Conservation (phyloP, 2,797 vertebrate genomes). For the Pangasius sanitwongsei region DNA sequence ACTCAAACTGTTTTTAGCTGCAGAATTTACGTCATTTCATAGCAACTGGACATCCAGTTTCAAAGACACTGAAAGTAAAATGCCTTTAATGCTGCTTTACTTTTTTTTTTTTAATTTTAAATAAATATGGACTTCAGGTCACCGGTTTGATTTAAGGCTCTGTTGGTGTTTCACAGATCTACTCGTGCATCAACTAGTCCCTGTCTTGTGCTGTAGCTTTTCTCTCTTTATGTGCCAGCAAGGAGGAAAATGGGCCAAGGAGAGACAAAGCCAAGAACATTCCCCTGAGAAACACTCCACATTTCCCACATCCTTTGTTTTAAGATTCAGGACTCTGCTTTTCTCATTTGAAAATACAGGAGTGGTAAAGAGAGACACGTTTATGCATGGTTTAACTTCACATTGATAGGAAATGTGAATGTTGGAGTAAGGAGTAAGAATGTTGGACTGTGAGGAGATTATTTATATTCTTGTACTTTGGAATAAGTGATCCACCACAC, state of each 20-base stretch:
- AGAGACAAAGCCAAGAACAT: slow-evolving; percentile 64
- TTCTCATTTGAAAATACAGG: slow-evolving; percentile 59
- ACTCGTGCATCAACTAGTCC: slow-evolving; percentile 23
- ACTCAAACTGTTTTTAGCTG: neutral
- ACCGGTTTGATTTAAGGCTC: slow-evolving; percentile 34
- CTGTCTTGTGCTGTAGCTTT: slow-evolving; percentile 63
- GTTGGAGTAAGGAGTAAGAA: neutral
- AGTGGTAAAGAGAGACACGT: slow-evolving; percentile 29
- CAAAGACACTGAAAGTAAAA: slow-evolving; percentile 17
- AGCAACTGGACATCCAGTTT: neutral
- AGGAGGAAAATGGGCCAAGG: slow-evolving; percentile 72
- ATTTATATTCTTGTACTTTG: neutral
- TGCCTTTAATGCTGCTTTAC: slow-evolving; percentile 7
- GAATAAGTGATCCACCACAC: neutral
- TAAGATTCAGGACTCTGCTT: slow-evolving; percentile 64
- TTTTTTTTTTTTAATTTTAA: neutral
- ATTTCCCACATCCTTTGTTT: slow-evolving; percentile 71
- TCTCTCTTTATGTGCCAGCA: slow-evolving; percentile 64
- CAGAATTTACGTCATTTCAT: neutral
- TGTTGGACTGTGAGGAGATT: neutral
- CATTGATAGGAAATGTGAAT: neutral
- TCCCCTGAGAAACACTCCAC: slow-evolving; percentile 72
- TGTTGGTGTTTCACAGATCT: slow-evolving; percentile 14
- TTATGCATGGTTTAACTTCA: neutral
- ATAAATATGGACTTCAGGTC: slow-evolving; percentile 1